Conservation (phyloP, 2,888 invertebrate genomes). For the Drosophila paranaensis region DNA sequence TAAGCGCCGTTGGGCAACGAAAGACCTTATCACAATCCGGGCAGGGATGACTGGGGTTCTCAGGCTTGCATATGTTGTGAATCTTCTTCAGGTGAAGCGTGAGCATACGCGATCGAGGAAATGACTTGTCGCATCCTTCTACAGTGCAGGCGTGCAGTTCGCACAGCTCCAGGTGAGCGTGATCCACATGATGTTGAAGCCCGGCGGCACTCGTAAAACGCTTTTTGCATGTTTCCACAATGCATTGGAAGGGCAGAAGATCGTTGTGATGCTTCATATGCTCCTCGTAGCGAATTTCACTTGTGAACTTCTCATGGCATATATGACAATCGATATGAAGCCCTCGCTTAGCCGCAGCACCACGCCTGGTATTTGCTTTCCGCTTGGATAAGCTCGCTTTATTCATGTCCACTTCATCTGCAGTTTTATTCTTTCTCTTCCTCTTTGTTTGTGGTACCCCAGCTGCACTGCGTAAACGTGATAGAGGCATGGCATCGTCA, state of each 20-base stretch:
- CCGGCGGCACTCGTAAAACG: conserved; percentile 79
- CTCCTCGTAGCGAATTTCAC: conserved; percentile 72
- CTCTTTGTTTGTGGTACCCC: not conserved
- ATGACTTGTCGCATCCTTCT: conserved; percentile 76
- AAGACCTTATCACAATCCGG: conserved; percentile 82
- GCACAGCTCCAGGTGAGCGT: conserved; percentile 79
- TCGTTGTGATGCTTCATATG: conserved; percentile 83
- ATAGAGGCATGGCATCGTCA: conserved; percentile 72
- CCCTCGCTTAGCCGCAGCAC: conserved; percentile 57
- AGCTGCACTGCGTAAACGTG: conserved; percentile 33
- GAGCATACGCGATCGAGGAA: conserved; percentile 76
- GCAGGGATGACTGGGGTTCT: conserved; percentile 73
- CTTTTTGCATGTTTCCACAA: conserved; percentile 73
- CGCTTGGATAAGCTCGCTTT: conserved; percentile 23
- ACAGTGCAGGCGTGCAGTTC: conserved; percentile 73
- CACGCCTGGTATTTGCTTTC: conserved; percentile 61
- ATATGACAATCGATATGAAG: conserved; percentile 78
- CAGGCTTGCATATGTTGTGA: conserved; percentile 71
- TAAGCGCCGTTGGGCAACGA: conserved; percentile 81
- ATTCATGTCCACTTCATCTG: conserved; percentile 23
- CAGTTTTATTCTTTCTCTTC: conserved; percentile 15
- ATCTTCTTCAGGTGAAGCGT: conserved; percentile 77
- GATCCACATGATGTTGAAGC: conserved; percentile 75
- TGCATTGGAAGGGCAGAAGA: conserved; percentile 79
- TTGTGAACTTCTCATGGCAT: conserved; percentile 80